phyloP scores from a whole-genome alignment of 2,888 invertebrate species.

The Microctonus hyperodae region DNA sequence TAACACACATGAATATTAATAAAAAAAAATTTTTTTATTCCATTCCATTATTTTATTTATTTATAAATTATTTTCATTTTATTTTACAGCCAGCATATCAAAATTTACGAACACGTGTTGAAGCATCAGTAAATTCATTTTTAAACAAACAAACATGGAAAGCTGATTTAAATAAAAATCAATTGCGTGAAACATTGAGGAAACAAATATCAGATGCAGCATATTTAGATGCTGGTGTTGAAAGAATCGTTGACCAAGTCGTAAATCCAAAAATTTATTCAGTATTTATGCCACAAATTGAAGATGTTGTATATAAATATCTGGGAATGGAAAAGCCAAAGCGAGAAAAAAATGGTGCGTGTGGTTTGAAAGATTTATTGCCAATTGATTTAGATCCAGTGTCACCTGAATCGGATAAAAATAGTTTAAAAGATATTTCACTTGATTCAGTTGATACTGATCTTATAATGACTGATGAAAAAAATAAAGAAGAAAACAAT shows the following conservation, averaged over 20 bases:
- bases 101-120: conserved; percentile 88
- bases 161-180: conserved; percentile 89
- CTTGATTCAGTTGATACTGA: conserved; percentile 54
- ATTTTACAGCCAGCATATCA: conserved; percentile 84
- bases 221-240: conserved; percentile 89
- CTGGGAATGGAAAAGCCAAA: conserved; percentile 81
- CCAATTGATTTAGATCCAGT: conserved; percentile 83
- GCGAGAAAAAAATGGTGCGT: conserved; percentile 54
- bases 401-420: conserved; percentile 79
- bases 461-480: conserved; percentile 38
- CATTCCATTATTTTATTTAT: too few relatives aligned
- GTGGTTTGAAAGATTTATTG: conserved; percentile 67
- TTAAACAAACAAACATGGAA: conserved; percentile 84
- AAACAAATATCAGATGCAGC: conserved; percentile 91
- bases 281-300: conserved; percentile 88
- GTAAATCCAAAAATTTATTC: conserved; percentile 91
- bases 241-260: conserved; percentile 94
- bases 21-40: too few relatives aligned
- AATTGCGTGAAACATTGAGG: conserved; percentile 85
- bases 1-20: too few relatives aligned
- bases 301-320: conserved; percentile 87
- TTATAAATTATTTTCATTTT: conserved; percentile 30
- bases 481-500: conserved; percentile 34
- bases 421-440: conserved; percentile 63
- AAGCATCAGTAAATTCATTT: conserved; percentile 85